phyloP scores from a whole-genome alignment of 2,888 invertebrate genomes.

The Tortricodes alternella region DNA sequence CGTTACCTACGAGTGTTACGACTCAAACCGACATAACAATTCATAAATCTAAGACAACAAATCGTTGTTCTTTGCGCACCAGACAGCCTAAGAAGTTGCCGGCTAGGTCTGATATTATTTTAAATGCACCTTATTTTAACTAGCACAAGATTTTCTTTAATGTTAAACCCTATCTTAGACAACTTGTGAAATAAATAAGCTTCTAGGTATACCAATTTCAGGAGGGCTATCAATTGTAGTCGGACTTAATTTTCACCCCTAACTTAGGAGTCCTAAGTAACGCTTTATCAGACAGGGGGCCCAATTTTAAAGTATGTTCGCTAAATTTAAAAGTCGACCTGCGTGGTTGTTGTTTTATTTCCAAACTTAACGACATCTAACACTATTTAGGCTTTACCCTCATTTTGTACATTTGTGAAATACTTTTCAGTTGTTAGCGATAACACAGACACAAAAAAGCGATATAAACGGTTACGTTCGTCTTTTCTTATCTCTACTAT shows the following conservation, averaged over 20 bases:
- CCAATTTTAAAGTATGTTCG: too few relatives aligned
- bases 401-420: too few relatives aligned
- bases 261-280: too few relatives aligned
- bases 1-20: constrained; percentile 46
- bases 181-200: constrained; percentile 14
- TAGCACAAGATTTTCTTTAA: not conserved
- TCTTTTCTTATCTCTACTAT: too few relatives aligned
- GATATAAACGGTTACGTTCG: too few relatives aligned
- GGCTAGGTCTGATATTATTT: not conserved
- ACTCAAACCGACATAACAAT: constrained; percentile 44
- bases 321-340: too few relatives aligned
- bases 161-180: not conserved
- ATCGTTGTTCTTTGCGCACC: constrained; percentile 48
- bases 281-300: too few relatives aligned
- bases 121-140: not conserved
- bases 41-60: constrained; percentile 49
- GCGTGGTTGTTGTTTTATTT: too few relatives aligned
- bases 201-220: not conserved
- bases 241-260: not conserved
- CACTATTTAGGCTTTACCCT: too few relatives aligned
- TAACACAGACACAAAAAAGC: too few relatives aligned
- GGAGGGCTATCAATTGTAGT: not conserved
- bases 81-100: constrained; percentile 35
- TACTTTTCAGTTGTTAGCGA: too few relatives aligned
- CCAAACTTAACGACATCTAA: too few relatives aligned